A percentile compares a stretch with the other conserved stretches of the same genome.
phyloP scores from a whole-genome alignment of 2,113 vertebrate species.

The Anser cygnoides region DNA sequence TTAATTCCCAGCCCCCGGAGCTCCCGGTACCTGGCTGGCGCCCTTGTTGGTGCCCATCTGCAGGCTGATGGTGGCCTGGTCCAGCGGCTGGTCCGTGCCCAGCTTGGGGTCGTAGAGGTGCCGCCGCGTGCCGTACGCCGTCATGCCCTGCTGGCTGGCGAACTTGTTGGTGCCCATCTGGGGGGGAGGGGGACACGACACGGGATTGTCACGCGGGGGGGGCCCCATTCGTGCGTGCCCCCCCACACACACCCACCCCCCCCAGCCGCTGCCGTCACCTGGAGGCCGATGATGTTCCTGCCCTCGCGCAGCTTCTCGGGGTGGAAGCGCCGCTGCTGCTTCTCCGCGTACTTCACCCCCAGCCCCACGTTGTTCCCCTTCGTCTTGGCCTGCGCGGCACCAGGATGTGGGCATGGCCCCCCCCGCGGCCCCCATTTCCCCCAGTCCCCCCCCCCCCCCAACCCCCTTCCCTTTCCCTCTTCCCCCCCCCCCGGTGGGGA shows the following conservation, averaged over 20 bases:
- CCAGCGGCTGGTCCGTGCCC: constrained; percentile 86
- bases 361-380: constrained; percentile 89
- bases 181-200: neutral
- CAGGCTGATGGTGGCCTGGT: constrained; percentile 93
- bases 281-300: constrained; percentile 91
- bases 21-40: constrained; percentile 83
- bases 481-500: too few species aligned
- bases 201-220: neutral
- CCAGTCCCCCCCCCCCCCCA: too few species aligned
- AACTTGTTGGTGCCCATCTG: constrained; percentile 97
- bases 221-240: neutral
- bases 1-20: too few species aligned
- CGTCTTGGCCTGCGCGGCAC: constrained; percentile 84
- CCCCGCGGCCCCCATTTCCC: too few species aligned
- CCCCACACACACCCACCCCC: too few species aligned
- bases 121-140: constrained; percentile 90
- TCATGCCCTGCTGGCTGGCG: constrained; percentile 96
- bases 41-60: constrained; percentile 98
- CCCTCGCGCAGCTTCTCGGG: constrained; percentile 89
- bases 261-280: constrained; percentile 72
- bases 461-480: too few species aligned
- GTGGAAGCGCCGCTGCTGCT: constrained; percentile 87
- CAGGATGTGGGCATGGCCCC: too few species aligned
- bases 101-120: constrained; percentile 92
- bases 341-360: constrained; percentile 91